phyloP scores from a whole-genome alignment of 2,797 vertebrate species.

The Neoniphon sammara region DNA sequence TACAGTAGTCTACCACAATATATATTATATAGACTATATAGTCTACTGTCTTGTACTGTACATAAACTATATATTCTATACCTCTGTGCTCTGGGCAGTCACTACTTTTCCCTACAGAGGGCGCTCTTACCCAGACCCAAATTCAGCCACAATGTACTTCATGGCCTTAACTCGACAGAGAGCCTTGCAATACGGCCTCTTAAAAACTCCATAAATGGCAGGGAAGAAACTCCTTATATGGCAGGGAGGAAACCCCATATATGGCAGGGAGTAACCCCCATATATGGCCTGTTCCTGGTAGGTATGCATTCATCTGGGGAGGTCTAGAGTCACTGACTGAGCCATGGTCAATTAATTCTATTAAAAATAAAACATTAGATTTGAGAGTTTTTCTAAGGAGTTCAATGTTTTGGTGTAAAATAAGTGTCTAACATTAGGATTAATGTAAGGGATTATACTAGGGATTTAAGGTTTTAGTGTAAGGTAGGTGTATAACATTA shows the following conservation, averaged over 20 bases:
- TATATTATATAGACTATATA: conserved; percentile 61
- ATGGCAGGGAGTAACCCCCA: conserved; percentile 74
- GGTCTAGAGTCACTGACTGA: no score
- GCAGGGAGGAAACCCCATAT: conserved; percentile 65
- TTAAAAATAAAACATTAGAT: background rate
- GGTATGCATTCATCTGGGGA: no score
- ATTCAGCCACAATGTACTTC: no score
- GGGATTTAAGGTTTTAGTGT: conserved; percentile 3
- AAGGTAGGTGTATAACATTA: background rate
- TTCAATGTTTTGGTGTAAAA: background rate
- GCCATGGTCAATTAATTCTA: conserved; percentile 4
- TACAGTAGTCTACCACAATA: conserved; percentile 69
- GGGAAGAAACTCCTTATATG: conserved; percentile 15
- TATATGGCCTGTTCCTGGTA: conserved; percentile 58
- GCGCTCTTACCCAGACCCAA: conserved; percentile 1
- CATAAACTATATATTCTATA: conserved; percentile 49
- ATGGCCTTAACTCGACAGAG: no score
- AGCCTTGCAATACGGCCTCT: no score
- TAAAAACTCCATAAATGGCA: background rate
- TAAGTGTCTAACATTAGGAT: background rate
- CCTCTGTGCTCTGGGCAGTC: conserved; percentile 20
- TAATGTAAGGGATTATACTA: background rate
- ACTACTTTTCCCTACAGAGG: conserved; percentile 11
- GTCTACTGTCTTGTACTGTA: conserved; percentile 64
- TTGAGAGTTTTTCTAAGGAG: conserved; percentile 10